Conservation (phyloP, 1,140 invertebrate genomes). For the Steinernema khuongi region DNA sequence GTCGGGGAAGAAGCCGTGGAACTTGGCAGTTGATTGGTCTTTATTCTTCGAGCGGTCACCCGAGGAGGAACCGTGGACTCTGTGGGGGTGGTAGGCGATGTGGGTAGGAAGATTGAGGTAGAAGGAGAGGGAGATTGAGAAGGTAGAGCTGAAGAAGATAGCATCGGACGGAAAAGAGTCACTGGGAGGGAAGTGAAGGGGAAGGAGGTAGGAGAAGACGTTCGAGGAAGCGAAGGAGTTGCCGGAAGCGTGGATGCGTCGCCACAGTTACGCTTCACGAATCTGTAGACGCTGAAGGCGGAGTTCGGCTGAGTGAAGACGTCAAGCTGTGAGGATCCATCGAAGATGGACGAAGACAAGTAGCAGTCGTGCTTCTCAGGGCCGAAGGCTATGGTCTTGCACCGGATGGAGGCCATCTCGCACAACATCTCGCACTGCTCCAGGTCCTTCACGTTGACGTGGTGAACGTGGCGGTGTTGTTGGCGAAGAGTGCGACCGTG, state of each 20-base stretch:
- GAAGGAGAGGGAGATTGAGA: too few species aligned
- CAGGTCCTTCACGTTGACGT: constrained; percentile 38
- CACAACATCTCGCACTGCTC: constrained; percentile 42
- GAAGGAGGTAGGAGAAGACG: neutral
- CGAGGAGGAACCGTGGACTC: neutral
- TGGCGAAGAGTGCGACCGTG: constrained; percentile 38
- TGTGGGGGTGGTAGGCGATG: neutral
- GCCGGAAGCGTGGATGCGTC: neutral
- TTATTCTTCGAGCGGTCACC: neutral
- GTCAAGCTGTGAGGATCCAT: constrained; percentile 17
- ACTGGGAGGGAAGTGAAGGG: neutral
- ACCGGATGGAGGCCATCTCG: constrained; percentile 29
- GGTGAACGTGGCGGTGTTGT: constrained; percentile 46
- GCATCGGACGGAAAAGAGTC: too few species aligned
- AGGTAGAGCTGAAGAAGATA: too few species aligned
- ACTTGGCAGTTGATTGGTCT: neutral
- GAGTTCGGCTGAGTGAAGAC: constrained; percentile 41
- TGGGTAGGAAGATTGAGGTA: too few species aligned
- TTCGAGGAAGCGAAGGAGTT: too few species aligned
- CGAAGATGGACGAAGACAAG: constrained; percentile 33
- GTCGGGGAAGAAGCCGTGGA: neutral
- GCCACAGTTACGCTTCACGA: neutral
- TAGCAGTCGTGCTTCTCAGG: constrained; percentile 35
- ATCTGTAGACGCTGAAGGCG: neutral
- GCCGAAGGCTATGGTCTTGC: constrained; percentile 43